Evolutionary conservation across 2,113 vertebrate species (phyloP).

Genomic region (Archocentrus centrarchus): DNA sequence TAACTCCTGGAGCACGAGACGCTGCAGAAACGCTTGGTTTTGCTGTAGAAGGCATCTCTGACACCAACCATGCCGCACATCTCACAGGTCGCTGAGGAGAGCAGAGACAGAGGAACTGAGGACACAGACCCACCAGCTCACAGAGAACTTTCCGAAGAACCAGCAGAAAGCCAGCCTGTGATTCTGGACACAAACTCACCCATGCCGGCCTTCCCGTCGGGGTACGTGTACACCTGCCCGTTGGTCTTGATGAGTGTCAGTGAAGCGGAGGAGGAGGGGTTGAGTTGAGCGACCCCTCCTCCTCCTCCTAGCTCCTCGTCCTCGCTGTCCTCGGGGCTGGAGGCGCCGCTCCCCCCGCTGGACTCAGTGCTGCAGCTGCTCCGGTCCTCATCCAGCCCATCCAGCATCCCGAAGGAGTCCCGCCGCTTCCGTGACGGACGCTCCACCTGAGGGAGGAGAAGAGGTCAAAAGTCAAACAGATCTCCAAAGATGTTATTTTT

Average conservation of each 20-base stretch:
- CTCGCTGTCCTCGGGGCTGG: constrained; percentile 95
- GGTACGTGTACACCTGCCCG: constrained; percentile 97
- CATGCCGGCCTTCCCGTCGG: constrained; percentile 97
- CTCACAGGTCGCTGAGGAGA: constrained; percentile 89
- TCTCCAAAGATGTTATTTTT: not conserved
- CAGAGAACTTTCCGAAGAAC: not conserved
- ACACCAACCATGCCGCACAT: constrained; percentile 98
- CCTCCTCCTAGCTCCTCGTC: constrained; percentile 83
- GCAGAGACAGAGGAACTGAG: constrained; percentile 7
- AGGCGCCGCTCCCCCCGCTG: constrained; percentile 92
- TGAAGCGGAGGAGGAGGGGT: constrained; percentile 79
- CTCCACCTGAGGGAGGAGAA: constrained; percentile 80
- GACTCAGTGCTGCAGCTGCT: constrained; percentile 79
- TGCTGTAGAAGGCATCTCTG: constrained; percentile 96
- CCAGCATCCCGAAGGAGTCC: constrained; percentile 94
- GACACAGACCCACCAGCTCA: not conserved
- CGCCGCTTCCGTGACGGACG: constrained; percentile 86
- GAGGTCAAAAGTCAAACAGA: not conserved
- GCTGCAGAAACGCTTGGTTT: constrained; percentile 97
- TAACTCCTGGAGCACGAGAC: constrained; percentile 97
- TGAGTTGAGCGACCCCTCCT: constrained; percentile 20
- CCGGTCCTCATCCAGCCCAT: constrained; percentile 92
- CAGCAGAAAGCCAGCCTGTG: not conserved
- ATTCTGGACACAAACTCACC: constrained; percentile 79
- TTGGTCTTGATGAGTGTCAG: constrained; percentile 98